Conservation (phyloP, 2,888 invertebrate genomes). For the Dicyrtoma fusca region DNA sequence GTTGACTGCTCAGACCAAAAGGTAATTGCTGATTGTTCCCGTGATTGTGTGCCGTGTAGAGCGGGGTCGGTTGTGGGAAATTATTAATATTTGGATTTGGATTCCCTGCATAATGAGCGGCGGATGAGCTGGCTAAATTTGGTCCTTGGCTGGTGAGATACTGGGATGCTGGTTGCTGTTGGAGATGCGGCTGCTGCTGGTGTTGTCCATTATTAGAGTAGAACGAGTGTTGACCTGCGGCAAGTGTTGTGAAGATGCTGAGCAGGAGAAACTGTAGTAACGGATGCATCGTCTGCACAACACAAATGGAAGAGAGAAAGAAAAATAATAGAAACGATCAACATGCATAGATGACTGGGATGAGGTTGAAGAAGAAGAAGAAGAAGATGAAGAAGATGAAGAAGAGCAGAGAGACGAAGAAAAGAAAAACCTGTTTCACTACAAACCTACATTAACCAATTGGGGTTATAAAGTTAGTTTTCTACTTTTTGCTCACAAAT, state of each 20-base stretch:
- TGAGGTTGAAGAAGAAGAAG: background rate
- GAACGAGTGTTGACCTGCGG: conserved; percentile 34
- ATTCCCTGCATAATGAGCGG: background rate
- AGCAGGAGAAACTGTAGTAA: conserved; percentile 30
- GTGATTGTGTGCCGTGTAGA: background rate
- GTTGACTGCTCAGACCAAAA: background rate
- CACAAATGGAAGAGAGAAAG: background rate
- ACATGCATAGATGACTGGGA: conserved; percentile 1
- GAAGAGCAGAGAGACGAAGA: background rate
- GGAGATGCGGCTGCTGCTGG: no score
- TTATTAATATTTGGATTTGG: no score
- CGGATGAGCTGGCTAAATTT: conserved; percentile 5
- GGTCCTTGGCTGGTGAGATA: conserved; percentile 2
- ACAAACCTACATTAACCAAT: conserved; percentile 40
- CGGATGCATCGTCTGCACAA: conserved; percentile 37
- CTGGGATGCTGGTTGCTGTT: background rate
- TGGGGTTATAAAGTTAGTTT: conserved; percentile 40
- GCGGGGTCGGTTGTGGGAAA: background rate
- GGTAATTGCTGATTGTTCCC: conserved; percentile 7
- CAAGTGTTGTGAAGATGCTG: conserved; percentile 20
- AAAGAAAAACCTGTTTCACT: conserved; percentile 38
- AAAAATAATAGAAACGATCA: conserved; percentile 5
- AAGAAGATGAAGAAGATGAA: background rate
- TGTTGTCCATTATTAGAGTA: conserved; percentile 34
- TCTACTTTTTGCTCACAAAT: conserved; percentile 34